phyloP scores from a whole-genome alignment of 2,113 vertebrate species.

The Uria lomvia region DNA sequence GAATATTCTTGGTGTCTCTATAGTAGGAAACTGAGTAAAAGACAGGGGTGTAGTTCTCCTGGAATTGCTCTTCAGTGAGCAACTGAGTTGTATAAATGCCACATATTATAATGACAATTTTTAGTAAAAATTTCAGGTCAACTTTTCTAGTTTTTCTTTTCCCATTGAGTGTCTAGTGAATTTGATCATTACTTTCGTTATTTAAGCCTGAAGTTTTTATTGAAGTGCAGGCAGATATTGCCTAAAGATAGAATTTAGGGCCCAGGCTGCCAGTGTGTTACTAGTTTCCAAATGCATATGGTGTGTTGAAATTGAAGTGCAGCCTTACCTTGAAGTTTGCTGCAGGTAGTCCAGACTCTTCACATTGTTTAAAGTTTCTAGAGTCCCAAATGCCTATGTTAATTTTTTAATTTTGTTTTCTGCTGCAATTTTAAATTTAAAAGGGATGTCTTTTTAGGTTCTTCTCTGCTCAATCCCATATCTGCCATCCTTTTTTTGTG shows the following conservation, averaged over 20 bases:
- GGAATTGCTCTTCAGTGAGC: not conserved
- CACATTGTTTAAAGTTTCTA: not conserved
- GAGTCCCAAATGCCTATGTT: not conserved
- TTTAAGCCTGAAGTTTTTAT: not conserved
- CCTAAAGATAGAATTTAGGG: not conserved
- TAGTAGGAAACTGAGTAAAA: not conserved
- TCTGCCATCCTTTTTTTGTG: not conserved
- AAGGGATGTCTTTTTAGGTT: not conserved
- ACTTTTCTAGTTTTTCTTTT: not conserved
- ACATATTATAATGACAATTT: not conserved
- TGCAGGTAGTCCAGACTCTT: not conserved
- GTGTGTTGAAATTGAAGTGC: not conserved
- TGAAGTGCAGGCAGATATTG: not conserved
- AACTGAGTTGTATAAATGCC: not conserved
- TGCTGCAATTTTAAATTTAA: not conserved
- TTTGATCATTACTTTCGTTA: not conserved
- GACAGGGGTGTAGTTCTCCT: not conserved
- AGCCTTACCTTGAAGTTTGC: not conserved
- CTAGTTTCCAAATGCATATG: not conserved
- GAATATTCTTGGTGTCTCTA: not conserved
- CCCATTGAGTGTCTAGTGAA: not conserved
- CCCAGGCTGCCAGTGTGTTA: not conserved
- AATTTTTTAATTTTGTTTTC: not conserved
- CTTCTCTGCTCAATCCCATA: not conserved
- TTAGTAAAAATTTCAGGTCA: not conserved